Conservation (phyloP, 1,140 invertebrate genomes). For the Cydia pomonella region DNA sequence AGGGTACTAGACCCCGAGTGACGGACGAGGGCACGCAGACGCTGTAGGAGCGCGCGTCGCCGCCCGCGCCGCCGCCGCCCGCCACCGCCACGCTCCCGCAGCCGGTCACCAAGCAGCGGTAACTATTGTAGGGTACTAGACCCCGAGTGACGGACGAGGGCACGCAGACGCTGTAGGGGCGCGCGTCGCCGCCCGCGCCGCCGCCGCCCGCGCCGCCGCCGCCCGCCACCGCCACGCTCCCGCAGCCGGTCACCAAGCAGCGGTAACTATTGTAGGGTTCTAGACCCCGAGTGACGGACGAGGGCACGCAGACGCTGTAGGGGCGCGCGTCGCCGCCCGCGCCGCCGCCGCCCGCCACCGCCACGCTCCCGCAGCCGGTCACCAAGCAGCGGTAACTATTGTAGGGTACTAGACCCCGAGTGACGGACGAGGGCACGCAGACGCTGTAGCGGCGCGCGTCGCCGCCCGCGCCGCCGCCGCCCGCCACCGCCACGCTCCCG, state of each 20-base stretch:
- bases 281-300: too few species aligned
- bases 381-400: too few species aligned
- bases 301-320: too few species aligned
- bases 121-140: neutral
- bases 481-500: conserved; percentile 68
- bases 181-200: too few species aligned
- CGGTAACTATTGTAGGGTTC: too few species aligned
- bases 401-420: conserved; percentile 43
- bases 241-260: too few species aligned
- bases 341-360: too few species aligned
- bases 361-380: too few species aligned
- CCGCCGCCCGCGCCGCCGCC: conserved; percentile 61
- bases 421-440: conserved; percentile 49
- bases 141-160: conserved; percentile 44
- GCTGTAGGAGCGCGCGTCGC: too few species aligned
- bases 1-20: conserved; percentile 45
- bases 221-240: too few species aligned
- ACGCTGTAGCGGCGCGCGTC: too few species aligned
- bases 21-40: conserved; percentile 48
- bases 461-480: conserved; percentile 54
- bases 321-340: too few species aligned
- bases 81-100: conserved; percentile 70
- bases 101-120: conserved; percentile 47
- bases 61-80: conserved; percentile 56
- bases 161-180: conserved; percentile 68